Conservation (phyloP, 1,140 invertebrate species). For the Drosophila parabipectinata region DNA sequence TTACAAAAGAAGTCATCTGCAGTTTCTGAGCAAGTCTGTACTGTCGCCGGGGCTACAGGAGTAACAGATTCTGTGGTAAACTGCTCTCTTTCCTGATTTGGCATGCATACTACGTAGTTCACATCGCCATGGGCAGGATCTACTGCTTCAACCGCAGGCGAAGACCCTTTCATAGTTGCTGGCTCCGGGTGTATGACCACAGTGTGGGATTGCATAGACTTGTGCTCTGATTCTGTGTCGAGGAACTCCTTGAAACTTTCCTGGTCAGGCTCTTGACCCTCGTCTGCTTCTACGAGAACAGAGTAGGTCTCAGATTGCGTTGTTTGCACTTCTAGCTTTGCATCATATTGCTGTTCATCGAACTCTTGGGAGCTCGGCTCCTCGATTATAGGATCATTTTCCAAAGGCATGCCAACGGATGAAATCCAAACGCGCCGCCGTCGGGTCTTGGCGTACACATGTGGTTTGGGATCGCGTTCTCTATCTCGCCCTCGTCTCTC, state of each 20-base stretch:
- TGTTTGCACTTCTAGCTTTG: slow-evolving; percentile 60
- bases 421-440: neutral
- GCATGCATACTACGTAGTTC: slow-evolving; percentile 59
- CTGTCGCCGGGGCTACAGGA: neutral
- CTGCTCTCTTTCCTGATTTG: slow-evolving; percentile 23
- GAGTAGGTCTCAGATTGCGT: slow-evolving; percentile 68
- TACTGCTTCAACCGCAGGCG: slow-evolving; percentile 5
- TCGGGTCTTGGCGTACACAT: slow-evolving; percentile 50
- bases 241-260: slow-evolving; percentile 58
- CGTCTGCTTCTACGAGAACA: slow-evolving; percentile 65
- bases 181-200: slow-evolving; percentile 42
- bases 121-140: slow-evolving; percentile 44
- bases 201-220: slow-evolving; percentile 33
- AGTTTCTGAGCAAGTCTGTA: slow-evolving; percentile 43
- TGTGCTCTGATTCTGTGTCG: slow-evolving; percentile 32
- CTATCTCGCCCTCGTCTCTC: slow-evolving; percentile 56
- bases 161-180: neutral
- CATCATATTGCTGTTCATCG: slow-evolving; percentile 60
- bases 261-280: slow-evolving; percentile 43
- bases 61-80: neutral
- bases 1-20: slow-evolving; percentile 81
- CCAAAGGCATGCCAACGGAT: slow-evolving; percentile 15
- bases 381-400: slow-evolving; percentile 45
- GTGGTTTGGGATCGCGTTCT: neutral
- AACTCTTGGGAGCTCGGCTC: slow-evolving; percentile 52